Evolutionary conservation across 2,888 invertebrate species (phyloP), one percentile per base, ranked within the genome.

Genomic region (Cataglyphis rosenhaueri): DNA sequence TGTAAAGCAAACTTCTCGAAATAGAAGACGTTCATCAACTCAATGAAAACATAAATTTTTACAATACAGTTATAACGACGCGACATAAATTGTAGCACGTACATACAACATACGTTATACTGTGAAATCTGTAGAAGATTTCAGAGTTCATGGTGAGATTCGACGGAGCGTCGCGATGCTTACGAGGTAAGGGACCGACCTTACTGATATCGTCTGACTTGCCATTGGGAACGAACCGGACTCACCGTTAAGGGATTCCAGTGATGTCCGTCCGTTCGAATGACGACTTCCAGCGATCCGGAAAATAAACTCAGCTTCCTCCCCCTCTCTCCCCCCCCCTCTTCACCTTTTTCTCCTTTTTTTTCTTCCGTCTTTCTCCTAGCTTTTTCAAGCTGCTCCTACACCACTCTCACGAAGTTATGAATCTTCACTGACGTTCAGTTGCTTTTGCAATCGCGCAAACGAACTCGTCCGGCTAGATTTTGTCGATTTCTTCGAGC

Each of bases 251-350:
- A 92, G 92, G 92, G 91, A 92, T 92, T 92, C 92, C 90, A 86
- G 75, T 84, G 86, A 90, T 87, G 92, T 92, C 89, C 90, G 91
- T 91, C 90, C 89, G 87, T 90, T 91, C 89, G 89, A 91, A 92
- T 92, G 91, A 92, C 90, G 92, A 92, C 88, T 90, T 91, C 85
- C 90, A 91, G 91, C 91, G 90, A 92, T 91, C 92, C 88, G 87
- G 90, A 91, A 92, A 92, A 92, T 92, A 91, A 92, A 92, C 91
- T 88, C 85, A 52, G 48, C 48, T 1, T 15, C 48, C 32, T 5
- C 32, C 32, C n/a, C 32, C 25, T 1, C 25, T 1, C 25, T 1
- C 25, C 1, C 1, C 25, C 25, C 25, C 25, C 25, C 25, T 25
- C 25, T 25, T 1, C 25, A 1, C 25, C 25, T 6, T 35, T 52